Evolutionary conservation across 2,888 invertebrate genomes (phyloP).

Genomic region (Tiliacea citrago): DNA sequence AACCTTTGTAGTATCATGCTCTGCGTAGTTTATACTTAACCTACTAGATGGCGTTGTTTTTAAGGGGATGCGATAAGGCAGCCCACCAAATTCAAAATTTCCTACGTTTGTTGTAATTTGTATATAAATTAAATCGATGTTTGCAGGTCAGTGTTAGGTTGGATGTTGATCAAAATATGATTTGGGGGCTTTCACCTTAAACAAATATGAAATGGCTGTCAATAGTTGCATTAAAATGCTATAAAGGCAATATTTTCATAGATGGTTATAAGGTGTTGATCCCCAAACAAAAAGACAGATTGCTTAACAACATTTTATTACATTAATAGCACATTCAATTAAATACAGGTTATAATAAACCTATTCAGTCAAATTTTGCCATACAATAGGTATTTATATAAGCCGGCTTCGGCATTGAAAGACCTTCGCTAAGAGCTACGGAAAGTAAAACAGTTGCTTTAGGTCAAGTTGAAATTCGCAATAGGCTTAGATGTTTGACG

Average conservation of each 20-base stretch:
- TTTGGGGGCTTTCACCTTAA: background rate
- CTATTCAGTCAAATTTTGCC: conserved; percentile 46
- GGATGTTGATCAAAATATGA: background rate
- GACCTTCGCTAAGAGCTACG: conserved; percentile 2
- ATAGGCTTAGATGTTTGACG: background rate
- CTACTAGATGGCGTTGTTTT: conserved; percentile 23
- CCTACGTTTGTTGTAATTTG: background rate
- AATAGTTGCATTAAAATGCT: background rate
- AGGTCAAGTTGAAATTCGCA: conserved; percentile 3
- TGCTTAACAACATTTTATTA: conserved; percentile 43
- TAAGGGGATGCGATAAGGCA: background rate
- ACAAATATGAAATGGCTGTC: background rate
- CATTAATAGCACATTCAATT: conserved; percentile 53
- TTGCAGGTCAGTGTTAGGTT: background rate
- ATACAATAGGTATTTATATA: conserved; percentile 17
- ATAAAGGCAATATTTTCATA: background rate
- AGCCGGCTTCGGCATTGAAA: conserved; percentile 37
- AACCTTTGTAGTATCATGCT: background rate
- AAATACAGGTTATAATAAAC: conserved; percentile 46
- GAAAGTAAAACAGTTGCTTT: conserved; percentile 5
- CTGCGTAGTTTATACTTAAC: background rate
- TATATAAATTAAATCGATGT: background rate
- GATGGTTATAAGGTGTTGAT: background rate
- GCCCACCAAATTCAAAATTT: too few species aligned
- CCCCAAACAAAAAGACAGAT: conserved; percentile 21